These are phyloP conservation scores for Eurosta solidaginis DNA, from an alignment of 1,140 invertebrate genomes.

Conservation along the genomic window DNA sequence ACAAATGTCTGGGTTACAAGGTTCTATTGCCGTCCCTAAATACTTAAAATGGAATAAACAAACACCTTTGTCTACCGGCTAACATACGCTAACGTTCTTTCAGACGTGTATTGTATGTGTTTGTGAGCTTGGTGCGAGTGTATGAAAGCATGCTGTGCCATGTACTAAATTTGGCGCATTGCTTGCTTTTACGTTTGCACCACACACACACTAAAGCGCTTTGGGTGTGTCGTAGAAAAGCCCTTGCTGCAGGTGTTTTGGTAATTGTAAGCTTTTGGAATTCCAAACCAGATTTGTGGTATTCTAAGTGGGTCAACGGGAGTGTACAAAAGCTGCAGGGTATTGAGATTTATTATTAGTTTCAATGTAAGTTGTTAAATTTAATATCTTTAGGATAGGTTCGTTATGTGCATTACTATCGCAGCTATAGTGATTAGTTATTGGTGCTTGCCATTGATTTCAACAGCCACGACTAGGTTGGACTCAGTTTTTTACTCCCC, in stretches of 20 bases:
- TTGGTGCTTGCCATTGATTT: too few relatives aligned
- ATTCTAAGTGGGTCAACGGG: slow-evolving; percentile 23
- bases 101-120: neutral
- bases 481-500: too few relatives aligned
- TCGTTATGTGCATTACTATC: too few relatives aligned
- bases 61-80: neutral
- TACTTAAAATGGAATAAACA: neutral
- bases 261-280: slow-evolving; percentile 11
- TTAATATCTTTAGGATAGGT: too few relatives aligned
- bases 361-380: neutral
- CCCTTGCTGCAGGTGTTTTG: slow-evolving; percentile 3
- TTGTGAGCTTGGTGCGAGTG: neutral
- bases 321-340: neutral
- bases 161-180: neutral
- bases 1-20: neutral
- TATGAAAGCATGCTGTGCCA: neutral
- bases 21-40: neutral
- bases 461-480: too few relatives aligned
- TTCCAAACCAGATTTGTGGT: slow-evolving; percentile 8
- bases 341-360: neutral
- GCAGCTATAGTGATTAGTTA: too few relatives aligned
- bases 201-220: neutral
- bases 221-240: neutral
- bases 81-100: neutral
- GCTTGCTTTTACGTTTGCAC: neutral